Percentiles rank a stretch among this genome's conserved stretches.
Evolutionary conservation across 92 coral and sea anemone species (phyloP).

Genomic region (Porites cylindrica): DNA sequence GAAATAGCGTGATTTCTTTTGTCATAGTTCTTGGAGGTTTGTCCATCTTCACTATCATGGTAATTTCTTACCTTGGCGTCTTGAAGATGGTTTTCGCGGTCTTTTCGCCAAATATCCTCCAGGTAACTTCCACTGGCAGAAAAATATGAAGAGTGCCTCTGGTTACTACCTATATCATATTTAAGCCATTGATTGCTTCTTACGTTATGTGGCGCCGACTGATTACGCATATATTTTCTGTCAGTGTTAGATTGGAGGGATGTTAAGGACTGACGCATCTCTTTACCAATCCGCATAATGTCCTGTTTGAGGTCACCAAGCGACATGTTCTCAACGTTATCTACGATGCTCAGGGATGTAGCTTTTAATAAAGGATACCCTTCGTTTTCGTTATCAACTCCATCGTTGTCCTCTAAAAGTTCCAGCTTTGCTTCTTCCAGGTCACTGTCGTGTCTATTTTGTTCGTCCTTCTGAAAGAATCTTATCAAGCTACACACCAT

Average conservation of each 20-base stretch:
- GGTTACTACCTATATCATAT: background rate
- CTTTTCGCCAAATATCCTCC: slow-evolving; percentile 49
- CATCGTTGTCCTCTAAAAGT: slow-evolving; percentile 48
- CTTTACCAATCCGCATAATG: slow-evolving; percentile 30
- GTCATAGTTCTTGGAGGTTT: background rate
- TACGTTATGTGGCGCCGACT: background rate
- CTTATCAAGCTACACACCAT: slow-evolving; percentile 24
- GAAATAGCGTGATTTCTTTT: no score
- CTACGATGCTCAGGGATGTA: slow-evolving; percentile 26
- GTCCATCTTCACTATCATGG: background rate
- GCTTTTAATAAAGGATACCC: slow-evolving; percentile 9
- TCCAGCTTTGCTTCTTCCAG: slow-evolving; percentile 37
- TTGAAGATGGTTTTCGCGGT: background rate
- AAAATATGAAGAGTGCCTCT: slow-evolving; percentile 25
- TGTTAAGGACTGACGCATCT: slow-evolving; percentile 38
- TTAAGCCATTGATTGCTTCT: background rate
- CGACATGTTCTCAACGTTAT: background rate
- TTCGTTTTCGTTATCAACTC: slow-evolving; percentile 4
- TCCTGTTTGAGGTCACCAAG: slow-evolving; percentile 29
- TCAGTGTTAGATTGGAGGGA: slow-evolving; percentile 26
- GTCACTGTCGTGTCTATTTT: background rate
- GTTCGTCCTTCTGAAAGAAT: slow-evolving; percentile 36
- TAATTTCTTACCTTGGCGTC: no score
- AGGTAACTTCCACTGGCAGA: slow-evolving; percentile 43
- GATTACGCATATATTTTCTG: background rate